A percentile compares a stretch with the other conserved stretches of the same genome.
Conservation (phyloP, 23 tunicate genomes). For the Trididemnum miniatum region DNA sequence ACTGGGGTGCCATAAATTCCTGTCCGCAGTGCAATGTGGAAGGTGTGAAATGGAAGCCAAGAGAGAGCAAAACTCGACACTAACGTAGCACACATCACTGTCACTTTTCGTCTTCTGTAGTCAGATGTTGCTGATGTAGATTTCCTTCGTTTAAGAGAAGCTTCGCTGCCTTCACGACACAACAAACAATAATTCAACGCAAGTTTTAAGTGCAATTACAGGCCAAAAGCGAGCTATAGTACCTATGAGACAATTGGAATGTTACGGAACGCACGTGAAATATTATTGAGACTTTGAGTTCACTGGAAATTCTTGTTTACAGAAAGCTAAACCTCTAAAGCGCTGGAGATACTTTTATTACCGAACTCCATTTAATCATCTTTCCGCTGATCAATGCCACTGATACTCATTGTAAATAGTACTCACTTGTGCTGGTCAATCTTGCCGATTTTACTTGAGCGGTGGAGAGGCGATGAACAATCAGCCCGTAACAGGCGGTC, state of each 20-base stretch:
- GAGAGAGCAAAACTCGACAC: slow-evolving; percentile 55
- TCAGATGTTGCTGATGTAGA: slow-evolving; percentile 25
- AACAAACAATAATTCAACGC: too few species aligned
- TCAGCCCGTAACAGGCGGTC: slow-evolving; percentile 52
- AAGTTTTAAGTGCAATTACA: too few species aligned
- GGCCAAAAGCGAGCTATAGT: too few species aligned
- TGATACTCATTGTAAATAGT: too few species aligned
- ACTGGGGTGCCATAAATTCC: slow-evolving; percentile 36
- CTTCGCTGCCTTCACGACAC: slow-evolving; percentile 1
- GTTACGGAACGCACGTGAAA: too few species aligned
- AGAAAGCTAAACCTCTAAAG: too few species aligned
- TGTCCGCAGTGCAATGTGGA: slow-evolving; percentile 58
- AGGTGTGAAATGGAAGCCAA: slow-evolving; percentile 79
- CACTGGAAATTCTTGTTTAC: too few species aligned
- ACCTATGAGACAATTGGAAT: too few species aligned
- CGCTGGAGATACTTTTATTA: too few species aligned
- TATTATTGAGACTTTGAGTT: too few species aligned
- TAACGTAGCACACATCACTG: slow-evolving; percentile 83
- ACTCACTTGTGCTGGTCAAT: not conserved
- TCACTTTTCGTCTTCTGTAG: slow-evolving; percentile 51
- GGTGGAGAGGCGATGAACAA: slow-evolving; percentile 25
- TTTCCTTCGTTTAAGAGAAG: not conserved
- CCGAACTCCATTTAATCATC: too few species aligned
- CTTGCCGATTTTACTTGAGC: not conserved
- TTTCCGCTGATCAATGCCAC: too few species aligned